Conservation (phyloP, 2,113 vertebrate species). For the Sander vitreus region DNA sequence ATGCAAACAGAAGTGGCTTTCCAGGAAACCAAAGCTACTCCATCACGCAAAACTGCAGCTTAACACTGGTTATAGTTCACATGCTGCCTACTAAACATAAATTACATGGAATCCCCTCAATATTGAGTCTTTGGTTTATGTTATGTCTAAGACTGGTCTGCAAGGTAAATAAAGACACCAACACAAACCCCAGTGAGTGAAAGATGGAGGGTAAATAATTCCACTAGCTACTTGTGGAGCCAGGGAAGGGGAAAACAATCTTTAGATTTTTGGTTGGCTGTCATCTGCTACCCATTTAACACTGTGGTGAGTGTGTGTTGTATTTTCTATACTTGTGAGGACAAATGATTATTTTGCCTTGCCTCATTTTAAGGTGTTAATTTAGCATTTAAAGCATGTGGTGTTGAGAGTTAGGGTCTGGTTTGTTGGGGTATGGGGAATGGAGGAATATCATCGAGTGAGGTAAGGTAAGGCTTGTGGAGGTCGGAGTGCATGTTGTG, state of each 20-base stretch:
- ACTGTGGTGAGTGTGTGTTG: neutral
- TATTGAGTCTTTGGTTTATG: constrained; percentile 47
- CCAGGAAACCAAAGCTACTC: constrained; percentile 46
- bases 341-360: neutral
- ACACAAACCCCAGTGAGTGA: constrained; percentile 52
- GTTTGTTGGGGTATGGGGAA: neutral
- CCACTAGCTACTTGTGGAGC: constrained; percentile 66
- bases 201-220: constrained; percentile 71
- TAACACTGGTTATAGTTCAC: constrained; percentile 35
- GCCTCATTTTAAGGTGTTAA: neutral
- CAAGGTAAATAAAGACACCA: constrained; percentile 65
- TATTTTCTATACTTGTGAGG: neutral
- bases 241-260: constrained; percentile 44
- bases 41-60: constrained; percentile 18
- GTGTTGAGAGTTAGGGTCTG: neutral
- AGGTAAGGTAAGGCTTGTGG: neutral
- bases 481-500: neutral
- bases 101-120: constrained; percentile 39
- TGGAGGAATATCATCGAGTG: neutral
- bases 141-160: constrained; percentile 53
- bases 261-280: constrained; percentile 29
- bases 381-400: neutral
- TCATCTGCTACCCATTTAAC: constrained; percentile 51
- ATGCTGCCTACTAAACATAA: constrained; percentile 38
- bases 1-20: constrained; percentile 54